Evolutionary conservation across 2,797 vertebrate genomes (phyloP).

Genomic region (Melanotaenia parkinsoni): DNA sequence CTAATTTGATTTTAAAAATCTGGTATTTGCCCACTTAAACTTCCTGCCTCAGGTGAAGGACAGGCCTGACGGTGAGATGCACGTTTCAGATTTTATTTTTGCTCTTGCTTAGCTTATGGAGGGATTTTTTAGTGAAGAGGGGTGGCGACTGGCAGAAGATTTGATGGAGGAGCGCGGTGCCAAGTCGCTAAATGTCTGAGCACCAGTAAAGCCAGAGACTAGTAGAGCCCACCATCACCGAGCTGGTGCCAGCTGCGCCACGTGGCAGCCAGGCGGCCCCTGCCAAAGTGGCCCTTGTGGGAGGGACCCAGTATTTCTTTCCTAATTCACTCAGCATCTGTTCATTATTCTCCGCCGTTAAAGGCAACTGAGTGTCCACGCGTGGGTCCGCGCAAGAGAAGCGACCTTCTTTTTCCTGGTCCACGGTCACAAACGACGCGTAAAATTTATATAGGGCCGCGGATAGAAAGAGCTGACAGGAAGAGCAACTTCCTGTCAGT

Average conservation of each 20-base stretch:
- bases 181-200: slow-evolving; percentile 87
- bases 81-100: slow-evolving; percentile 24
- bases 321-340: slow-evolving; percentile 94
- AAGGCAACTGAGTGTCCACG: slow-evolving; percentile 73
- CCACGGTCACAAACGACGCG: slow-evolving; percentile 40
- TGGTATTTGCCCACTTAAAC: background rate
- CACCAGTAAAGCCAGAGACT: slow-evolving; percentile 78
- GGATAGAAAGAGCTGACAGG: background rate
- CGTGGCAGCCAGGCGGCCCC: slow-evolving; percentile 81
- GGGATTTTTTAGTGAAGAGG: slow-evolving; percentile 36
- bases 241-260: slow-evolving; percentile 84
- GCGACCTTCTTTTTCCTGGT: background rate
- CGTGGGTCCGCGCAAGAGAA: slow-evolving; percentile 50
- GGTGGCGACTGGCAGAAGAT: slow-evolving; percentile 70
- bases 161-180: slow-evolving; percentile 70
- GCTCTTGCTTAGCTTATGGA: slow-evolving; percentile 25
- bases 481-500: background rate
- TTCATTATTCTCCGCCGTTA: slow-evolving; percentile 88
- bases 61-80: slow-evolving; percentile 22
- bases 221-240: slow-evolving; percentile 67
- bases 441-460: slow-evolving; percentile 16
- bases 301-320: slow-evolving; percentile 91
- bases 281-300: slow-evolving; percentile 87
- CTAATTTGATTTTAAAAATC: no score
- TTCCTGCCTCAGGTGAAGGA: slow-evolving; percentile 30